phyloP scores from a whole-genome alignment of 2,888 invertebrate species.

The Eudemis profundana region DNA sequence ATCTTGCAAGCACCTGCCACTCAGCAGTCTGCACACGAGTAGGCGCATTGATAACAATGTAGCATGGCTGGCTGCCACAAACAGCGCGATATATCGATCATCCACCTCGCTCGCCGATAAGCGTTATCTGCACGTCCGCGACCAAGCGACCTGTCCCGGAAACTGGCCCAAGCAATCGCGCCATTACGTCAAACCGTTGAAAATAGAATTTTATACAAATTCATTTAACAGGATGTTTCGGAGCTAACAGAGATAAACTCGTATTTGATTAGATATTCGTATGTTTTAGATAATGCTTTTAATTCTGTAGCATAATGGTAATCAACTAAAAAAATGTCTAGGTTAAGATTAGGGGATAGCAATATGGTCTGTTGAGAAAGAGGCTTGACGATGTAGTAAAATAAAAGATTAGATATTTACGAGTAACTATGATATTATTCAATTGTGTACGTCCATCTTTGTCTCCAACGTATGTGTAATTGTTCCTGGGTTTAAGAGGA shows the following conservation, averaged over 20 bases:
- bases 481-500: no score
- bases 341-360: no score
- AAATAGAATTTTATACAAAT: conserved; percentile 12
- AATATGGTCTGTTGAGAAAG: no score
- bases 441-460: no score
- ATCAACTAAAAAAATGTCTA: no score
- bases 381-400: no score
- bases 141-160: conserved; percentile 44
- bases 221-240: conserved; percentile 20
- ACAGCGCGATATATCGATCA: conserved; percentile 74
- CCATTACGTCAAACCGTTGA: conserved; percentile 33
- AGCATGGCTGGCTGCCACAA: conserved; percentile 51
- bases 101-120: conserved; percentile 74
- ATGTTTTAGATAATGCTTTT: no score
- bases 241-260: conserved; percentile 9
- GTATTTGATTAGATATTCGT: background rate
- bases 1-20: conserved; percentile 33
- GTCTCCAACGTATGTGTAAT: no score
- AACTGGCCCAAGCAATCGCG: conserved; percentile 26
- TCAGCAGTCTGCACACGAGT: conserved; percentile 8
- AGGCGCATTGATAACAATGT: conserved; percentile 29
- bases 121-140: conserved; percentile 60
- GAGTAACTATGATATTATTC: no score
- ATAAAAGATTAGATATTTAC: no score
- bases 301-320: no score